Percentiles rank a stretch among this genome's conserved stretches.
phyloP scores from a whole-genome alignment of 92 coral and sea anemone genomes.

The Umimayanthus kanabou region DNA sequence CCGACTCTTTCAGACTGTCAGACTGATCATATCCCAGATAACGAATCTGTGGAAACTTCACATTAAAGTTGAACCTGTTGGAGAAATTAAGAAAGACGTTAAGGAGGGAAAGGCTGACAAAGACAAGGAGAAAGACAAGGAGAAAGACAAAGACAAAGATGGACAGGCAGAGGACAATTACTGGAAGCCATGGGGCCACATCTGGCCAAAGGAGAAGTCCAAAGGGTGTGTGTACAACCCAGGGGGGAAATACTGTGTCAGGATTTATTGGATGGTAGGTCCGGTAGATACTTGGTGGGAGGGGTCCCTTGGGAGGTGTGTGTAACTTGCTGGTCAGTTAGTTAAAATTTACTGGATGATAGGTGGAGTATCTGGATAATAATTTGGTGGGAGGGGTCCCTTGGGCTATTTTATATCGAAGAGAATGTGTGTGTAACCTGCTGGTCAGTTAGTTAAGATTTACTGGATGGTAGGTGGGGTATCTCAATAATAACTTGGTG shows the following conservation, averaged over 20 bases:
- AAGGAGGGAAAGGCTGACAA: conserved; percentile 67
- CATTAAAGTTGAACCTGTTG: conserved; percentile 70
- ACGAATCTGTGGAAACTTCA: conserved; percentile 89
- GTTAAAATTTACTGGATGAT: conserved; percentile 83
- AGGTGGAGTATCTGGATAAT: conserved; percentile 9
- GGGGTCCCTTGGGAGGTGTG: conserved; percentile 43
- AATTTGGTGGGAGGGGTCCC: no score
- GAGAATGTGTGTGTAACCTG: no score
- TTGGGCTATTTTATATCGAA: no score
- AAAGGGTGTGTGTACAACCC: conserved; percentile 86
- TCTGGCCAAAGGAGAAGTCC: conserved; percentile 97
- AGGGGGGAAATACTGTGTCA: conserved; percentile 92
- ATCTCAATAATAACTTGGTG: no score
- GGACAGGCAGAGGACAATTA: conserved; percentile 78
- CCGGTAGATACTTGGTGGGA: no score
- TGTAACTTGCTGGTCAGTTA: conserved; percentile 33
- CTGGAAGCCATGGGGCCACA: conserved; percentile 99
- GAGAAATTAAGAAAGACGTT: conserved; percentile 69
- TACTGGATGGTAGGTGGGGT: no score
- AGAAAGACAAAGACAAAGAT: conserved; percentile 72
- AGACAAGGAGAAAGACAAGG: conserved; percentile 73
- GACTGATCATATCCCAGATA: conserved; percentile 92
- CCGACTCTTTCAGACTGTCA: conserved; percentile 56
- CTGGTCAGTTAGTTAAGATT: no score
- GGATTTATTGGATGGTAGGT: conserved; percentile 93